phyloP scores from a whole-genome alignment of 2,888 invertebrate genomes.

The Cactoblastis cactorum region DNA sequence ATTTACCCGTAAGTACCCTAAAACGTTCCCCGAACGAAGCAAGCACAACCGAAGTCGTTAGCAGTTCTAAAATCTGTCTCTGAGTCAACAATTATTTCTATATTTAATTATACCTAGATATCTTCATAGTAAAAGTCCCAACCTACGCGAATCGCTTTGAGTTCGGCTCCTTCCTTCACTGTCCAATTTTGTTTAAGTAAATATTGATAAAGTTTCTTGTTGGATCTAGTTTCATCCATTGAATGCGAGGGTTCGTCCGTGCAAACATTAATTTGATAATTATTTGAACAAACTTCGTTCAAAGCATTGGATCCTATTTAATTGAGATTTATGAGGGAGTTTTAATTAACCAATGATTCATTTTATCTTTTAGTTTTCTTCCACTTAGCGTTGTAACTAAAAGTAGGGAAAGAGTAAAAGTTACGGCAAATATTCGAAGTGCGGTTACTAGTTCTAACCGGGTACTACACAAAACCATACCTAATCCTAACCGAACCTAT shows the following conservation, averaged over 20 bases:
- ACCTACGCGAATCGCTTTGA: conserved; percentile 1
- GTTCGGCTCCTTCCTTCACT: conserved; percentile 8
- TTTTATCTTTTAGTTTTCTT: not conserved
- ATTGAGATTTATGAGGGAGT: conserved; percentile 10
- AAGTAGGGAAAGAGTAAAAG: no score
- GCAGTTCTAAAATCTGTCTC: not conserved
- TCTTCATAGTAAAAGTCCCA: not conserved
- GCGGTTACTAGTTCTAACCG: no score
- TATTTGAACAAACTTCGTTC: conserved; percentile 19
- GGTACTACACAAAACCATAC: no score
- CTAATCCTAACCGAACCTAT: no score
- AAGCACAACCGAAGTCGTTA: not conserved
- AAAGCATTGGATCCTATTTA: conserved; percentile 13
- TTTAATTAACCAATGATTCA: conserved; percentile 4
- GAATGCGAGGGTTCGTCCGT: conserved; percentile 10
- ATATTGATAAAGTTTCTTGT: conserved; percentile 10
- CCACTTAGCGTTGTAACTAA: no score
- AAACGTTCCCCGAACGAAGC: no score
- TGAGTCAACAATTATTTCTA: conserved; percentile 3
- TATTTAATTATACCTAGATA: conserved; percentile 6
- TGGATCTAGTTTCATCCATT: conserved; percentile 13
- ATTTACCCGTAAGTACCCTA: no score
- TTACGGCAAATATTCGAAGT: no score
- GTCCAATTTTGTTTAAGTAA: conserved; percentile 11
- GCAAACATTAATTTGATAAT: conserved; percentile 20